Conservation (phyloP, 2,797 vertebrate genomes). For the Pampus argenteus region DNA sequence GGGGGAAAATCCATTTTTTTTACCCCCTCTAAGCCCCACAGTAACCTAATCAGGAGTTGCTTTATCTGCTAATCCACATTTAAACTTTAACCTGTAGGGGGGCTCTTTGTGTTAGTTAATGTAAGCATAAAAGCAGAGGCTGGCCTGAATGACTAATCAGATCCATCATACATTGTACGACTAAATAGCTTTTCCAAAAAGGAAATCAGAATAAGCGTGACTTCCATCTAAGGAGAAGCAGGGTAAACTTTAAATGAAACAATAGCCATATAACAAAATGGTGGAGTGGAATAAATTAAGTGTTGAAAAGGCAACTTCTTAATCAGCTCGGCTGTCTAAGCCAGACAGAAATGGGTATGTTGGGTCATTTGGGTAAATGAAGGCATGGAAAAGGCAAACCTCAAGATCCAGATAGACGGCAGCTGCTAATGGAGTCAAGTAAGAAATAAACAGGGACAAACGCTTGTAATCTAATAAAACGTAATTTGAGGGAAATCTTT, state of each 20-base stretch:
- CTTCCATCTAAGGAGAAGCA: constrained; percentile 81
- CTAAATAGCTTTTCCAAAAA: constrained; percentile 91
- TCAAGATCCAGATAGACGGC: constrained; percentile 53
- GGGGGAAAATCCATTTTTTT: constrained; percentile 91
- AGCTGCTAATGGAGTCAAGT: constrained; percentile 70
- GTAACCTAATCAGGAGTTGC: constrained; percentile 95
- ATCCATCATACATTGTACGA: constrained; percentile 97
- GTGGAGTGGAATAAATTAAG: constrained; percentile 81
- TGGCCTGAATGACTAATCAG: constrained; percentile 95
- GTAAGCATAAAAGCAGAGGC: constrained; percentile 94
- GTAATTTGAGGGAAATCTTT: constrained; percentile 67
- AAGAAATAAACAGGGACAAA: constrained; percentile 69
- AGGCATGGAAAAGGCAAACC: constrained; percentile 62
- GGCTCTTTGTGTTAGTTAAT: constrained; percentile 99
- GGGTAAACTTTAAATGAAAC: constrained; percentile 80
- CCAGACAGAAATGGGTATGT: constrained; percentile 74
- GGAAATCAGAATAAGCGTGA: constrained; percentile 89
- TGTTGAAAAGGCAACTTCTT: constrained; percentile 85
- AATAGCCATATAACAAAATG: constrained; percentile 78
- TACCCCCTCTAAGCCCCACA: constrained; percentile 85
- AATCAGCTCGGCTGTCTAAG: constrained; percentile 84
- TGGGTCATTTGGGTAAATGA: constrained; percentile 76
- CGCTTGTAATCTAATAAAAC: constrained; percentile 73
- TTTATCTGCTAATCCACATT: constrained; percentile 99
- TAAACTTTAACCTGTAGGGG: constrained; percentile 99